Evolutionary conservation across 2,888 invertebrate genomes (phyloP).

Genomic region (Esperia sulphurella): DNA sequence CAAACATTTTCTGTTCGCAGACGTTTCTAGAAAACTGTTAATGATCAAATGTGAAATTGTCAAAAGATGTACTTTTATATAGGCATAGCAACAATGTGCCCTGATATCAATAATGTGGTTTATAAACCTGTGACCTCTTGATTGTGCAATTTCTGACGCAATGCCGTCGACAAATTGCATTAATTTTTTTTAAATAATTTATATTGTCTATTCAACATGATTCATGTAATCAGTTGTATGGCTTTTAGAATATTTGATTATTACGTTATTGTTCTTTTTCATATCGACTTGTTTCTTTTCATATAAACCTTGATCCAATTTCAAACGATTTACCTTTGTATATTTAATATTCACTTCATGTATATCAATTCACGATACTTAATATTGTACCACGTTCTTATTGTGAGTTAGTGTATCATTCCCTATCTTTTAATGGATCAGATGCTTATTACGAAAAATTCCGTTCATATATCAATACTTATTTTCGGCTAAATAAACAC

Average conservation of each 20-base stretch:
- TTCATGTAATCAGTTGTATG: conserved; percentile 1
- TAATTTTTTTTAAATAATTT: conserved; percentile 13
- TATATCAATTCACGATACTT: too few species aligned
- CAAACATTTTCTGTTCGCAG: too few species aligned
- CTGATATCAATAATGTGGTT: neutral
- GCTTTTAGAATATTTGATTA: conserved; percentile 12
- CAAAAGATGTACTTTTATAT: neutral
- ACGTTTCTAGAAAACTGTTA: too few species aligned
- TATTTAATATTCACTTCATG: neutral
- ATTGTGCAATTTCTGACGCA: conserved; percentile 51
- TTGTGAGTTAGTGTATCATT: too few species aligned
- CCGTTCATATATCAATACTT: too few species aligned
- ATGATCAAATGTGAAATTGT: too few species aligned
- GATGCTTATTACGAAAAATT: too few species aligned
- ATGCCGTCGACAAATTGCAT: conserved; percentile 28
- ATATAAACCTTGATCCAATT: conserved; percentile 27
- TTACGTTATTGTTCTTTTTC: conserved; percentile 18
- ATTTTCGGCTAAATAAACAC: neutral
- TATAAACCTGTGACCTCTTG: conserved; percentile 16
- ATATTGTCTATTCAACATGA: neutral
- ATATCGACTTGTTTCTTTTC: conserved; percentile 24
- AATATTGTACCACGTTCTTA: too few species aligned
- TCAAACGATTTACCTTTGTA: conserved; percentile 16
- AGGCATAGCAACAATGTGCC: neutral
- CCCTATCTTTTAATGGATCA: too few species aligned